A percentile compares a stretch with the other conserved stretches of the same genome.
Evolutionary conservation across 2,888 invertebrate species (phyloP).

Genomic region (Tinea pellionella): DNA sequence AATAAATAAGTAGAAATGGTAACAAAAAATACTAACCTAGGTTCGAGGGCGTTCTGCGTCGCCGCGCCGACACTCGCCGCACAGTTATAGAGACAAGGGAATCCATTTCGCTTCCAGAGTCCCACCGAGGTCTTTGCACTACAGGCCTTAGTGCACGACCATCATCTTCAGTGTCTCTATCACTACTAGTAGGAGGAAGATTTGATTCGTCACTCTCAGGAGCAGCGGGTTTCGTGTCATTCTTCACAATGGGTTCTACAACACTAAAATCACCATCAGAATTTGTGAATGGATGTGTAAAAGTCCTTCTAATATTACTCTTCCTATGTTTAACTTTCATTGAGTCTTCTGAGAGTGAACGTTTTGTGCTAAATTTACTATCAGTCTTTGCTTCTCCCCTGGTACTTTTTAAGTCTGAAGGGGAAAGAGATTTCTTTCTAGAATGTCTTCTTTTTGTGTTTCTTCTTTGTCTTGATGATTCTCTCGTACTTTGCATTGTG

Average conservation of each 20-base stretch:
- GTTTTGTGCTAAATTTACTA: constrained; percentile 39
- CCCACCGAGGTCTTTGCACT: constrained; percentile 45
- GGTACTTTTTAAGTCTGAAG: constrained; percentile 53
- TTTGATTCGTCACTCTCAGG: constrained; percentile 61
- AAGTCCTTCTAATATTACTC: constrained; percentile 59
- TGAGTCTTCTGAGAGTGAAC: constrained; percentile 59
- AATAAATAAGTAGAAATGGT: background rate
- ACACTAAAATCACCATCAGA: constrained; percentile 40
- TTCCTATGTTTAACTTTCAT: constrained; percentile 61
- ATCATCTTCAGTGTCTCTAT: constrained; percentile 63
- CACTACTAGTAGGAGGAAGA: constrained; percentile 59
- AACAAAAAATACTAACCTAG: constrained; percentile 35
- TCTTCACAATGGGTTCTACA: constrained; percentile 41
- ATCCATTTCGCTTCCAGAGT: constrained; percentile 68
- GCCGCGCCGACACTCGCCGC: constrained; percentile 72
- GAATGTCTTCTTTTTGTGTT: constrained; percentile 60
- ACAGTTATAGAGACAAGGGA: constrained; percentile 74
- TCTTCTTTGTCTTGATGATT: constrained; percentile 56
- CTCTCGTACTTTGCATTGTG: constrained; percentile 59
- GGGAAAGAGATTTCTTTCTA: constrained; percentile 62
- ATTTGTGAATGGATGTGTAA: constrained; percentile 59
- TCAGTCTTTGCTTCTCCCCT: constrained; percentile 46
- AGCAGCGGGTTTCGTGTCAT: constrained; percentile 35
- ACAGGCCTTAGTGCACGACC: constrained; percentile 36
- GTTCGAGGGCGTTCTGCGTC: constrained; percentile 63